A percentile compares a stretch with the other conserved stretches of the same genome.
These are phyloP conservation scores for Origma solitaria DNA, from an alignment of 2,113 vertebrate genomes.

Conservation along the genomic window DNA sequence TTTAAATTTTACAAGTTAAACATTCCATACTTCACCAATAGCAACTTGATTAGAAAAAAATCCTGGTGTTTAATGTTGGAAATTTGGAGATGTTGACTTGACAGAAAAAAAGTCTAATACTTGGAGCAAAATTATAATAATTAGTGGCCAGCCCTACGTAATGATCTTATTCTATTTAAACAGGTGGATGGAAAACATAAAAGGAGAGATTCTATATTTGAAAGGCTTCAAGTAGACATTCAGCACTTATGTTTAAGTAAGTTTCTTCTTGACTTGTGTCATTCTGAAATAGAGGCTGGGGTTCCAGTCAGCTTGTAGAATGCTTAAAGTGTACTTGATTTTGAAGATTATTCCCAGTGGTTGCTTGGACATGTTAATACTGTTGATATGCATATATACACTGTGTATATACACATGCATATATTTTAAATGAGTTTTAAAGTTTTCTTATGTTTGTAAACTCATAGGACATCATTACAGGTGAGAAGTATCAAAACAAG, in stretches of 20 bases:
- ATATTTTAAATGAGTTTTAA: not conserved
- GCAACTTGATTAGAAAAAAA: not conserved
- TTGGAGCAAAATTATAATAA: not conserved
- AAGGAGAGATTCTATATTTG: slow-evolving; percentile 76
- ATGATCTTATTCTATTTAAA: not conserved
- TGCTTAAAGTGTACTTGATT: not conserved
- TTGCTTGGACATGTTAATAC: not conserved
- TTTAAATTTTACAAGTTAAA: not conserved
- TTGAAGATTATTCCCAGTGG: not conserved
- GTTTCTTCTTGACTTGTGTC: slow-evolving; percentile 25
- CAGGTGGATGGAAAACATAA: slow-evolving; percentile 95
- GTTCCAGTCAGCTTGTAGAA: not conserved
- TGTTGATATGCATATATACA: not conserved
- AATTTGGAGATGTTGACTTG: not conserved
- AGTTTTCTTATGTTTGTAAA: not conserved
- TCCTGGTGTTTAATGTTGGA: not conserved
- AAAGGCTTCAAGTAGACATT: slow-evolving; percentile 95
- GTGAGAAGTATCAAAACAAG: not conserved
- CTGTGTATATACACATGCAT: not conserved
- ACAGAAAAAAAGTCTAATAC: not conserved
- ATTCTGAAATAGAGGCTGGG: not conserved
- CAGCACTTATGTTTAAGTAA: slow-evolving; percentile 91
- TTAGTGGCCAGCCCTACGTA: not conserved
- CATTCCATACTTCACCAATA: not conserved
- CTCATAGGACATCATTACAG: not conserved